Conservation (phyloP, 2,888 invertebrate species). For the Melinopterus prodromus region DNA sequence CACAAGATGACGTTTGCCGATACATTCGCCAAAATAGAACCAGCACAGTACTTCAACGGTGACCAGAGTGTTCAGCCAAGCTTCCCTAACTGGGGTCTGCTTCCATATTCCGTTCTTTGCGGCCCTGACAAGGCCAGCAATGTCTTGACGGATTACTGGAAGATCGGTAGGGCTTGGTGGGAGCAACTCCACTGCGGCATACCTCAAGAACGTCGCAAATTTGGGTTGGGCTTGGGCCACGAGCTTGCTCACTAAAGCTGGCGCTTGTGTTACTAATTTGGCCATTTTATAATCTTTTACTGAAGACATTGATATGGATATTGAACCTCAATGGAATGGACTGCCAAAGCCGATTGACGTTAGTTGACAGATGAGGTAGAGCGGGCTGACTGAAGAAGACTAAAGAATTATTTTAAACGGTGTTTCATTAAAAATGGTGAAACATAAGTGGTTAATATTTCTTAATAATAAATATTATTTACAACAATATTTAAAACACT, state of each 20-base stretch:
- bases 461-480: too few relatives aligned
- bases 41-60: slow-evolving; percentile 89
- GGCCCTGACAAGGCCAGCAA: slow-evolving; percentile 74
- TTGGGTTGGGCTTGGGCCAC: slow-evolving; percentile 72
- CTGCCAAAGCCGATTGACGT: background rate
- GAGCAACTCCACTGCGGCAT: slow-evolving; percentile 92
- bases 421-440: too few relatives aligned
- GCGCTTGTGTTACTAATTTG: slow-evolving; percentile 58
- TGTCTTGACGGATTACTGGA: slow-evolving; percentile 81
- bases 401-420: too few relatives aligned
- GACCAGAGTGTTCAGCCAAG: slow-evolving; percentile 89
- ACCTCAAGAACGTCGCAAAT: slow-evolving; percentile 79
- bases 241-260: slow-evolving; percentile 61
- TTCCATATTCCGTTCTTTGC: slow-evolving; percentile 84
- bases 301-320: background rate
- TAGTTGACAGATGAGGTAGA: too few relatives aligned
- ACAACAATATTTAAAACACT: too few relatives aligned
- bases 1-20: slow-evolving; percentile 90
- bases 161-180: slow-evolving; percentile 91
- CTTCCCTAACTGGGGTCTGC: slow-evolving; percentile 85
- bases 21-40: slow-evolving; percentile 97
- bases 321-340: background rate
- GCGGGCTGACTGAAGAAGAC: too few relatives aligned
- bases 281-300: slow-evolving; percentile 56
- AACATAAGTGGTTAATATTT: too few relatives aligned